Evolutionary conservation across 2,113 vertebrate genomes (phyloP).

Genomic region (Campylomormyrus numenius): DNA sequence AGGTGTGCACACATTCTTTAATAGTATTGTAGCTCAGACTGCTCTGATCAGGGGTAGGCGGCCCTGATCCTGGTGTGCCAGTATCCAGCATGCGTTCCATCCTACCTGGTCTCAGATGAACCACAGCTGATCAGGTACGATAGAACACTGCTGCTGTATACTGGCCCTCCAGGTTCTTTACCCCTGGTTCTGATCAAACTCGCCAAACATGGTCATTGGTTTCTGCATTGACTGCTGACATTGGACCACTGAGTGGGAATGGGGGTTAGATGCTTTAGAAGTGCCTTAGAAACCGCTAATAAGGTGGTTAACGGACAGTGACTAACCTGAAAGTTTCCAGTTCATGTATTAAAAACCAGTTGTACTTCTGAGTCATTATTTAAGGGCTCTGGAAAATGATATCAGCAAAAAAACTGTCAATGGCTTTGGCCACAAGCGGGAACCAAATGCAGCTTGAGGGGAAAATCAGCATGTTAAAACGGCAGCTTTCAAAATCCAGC

Average conservation of each 20-base stretch:
- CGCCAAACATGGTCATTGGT: background rate
- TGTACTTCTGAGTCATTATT: background rate
- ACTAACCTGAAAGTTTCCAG: background rate
- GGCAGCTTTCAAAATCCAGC: background rate
- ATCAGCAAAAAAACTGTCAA: background rate
- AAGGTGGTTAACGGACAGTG: background rate
- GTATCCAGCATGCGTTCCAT: background rate
- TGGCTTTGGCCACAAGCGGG: background rate
- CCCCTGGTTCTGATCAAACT: background rate
- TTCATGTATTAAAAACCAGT: background rate
- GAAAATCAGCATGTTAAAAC: background rate
- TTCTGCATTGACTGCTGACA: background rate
- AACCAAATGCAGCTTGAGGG: background rate
- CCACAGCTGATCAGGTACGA: background rate
- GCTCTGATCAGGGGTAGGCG: background rate
- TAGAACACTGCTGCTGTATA: background rate
- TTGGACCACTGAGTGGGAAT: background rate
- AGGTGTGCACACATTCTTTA: background rate
- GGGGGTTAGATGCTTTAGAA: background rate
- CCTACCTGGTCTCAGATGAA: background rate
- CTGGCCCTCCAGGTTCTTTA: background rate
- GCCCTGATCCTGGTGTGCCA: background rate
- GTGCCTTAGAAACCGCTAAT: background rate
- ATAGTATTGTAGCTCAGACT: background rate
- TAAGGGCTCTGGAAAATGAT: background rate